Evolutionary conservation across 2,888 invertebrate species (phyloP).

Genomic region (Eudasyphora cyanicolor): DNA sequence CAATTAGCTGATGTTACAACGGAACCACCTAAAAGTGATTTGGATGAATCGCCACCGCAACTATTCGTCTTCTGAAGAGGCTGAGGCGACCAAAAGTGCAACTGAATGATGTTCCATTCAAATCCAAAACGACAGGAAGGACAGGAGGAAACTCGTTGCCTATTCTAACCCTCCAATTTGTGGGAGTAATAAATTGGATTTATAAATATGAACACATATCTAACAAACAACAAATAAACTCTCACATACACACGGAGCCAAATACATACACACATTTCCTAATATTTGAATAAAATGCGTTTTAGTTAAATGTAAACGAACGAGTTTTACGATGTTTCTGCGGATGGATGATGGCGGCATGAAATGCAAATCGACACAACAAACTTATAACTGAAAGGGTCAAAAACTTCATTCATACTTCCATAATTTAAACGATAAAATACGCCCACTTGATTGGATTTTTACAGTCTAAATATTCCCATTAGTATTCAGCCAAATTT

Average conservation of each 20-base stretch:
- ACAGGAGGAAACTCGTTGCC: not conserved
- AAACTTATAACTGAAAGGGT: no score
- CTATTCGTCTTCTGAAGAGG: not conserved
- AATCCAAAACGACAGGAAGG: not conserved
- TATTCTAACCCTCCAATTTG: not conserved
- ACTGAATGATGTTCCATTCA: not conserved
- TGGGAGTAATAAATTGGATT: not conserved
- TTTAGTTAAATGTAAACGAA: conserved; percentile 4
- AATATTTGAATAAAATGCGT: conserved; percentile 11
- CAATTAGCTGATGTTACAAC: conserved; percentile 71
- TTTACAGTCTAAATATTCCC: no score
- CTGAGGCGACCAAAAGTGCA: not conserved
- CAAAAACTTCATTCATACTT: no score
- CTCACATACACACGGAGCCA: no score
- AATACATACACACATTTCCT: not conserved
- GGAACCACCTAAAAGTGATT: conserved; percentile 67
- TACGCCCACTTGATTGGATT: no score
- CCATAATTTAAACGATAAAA: no score
- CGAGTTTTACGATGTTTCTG: not conserved
- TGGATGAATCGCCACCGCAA: conserved; percentile 58
- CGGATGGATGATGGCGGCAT: not conserved
- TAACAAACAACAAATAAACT: no score
- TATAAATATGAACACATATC: no score
- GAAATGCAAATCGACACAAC: not conserved
- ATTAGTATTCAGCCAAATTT: no score